Evolutionary conservation across 2,888 invertebrate species (phyloP), one percentile per base, ranked within the genome.

Genomic region (Sinhomidia bicolor): DNA sequence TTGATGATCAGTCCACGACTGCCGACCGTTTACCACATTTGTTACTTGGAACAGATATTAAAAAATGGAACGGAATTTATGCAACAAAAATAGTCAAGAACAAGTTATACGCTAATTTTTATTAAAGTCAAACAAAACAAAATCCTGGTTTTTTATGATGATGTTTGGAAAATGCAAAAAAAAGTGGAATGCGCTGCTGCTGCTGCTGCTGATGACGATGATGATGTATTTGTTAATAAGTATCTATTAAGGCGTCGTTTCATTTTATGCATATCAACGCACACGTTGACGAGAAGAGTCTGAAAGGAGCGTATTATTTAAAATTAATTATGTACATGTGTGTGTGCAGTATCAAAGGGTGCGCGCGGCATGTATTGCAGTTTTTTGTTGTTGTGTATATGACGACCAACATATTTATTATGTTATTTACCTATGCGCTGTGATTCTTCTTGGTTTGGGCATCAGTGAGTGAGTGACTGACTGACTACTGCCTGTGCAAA

Each of bases 401-500:
- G n/a, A 20, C 12, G 36, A 41, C 32, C 20, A 57, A 9, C 20
- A 57, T 17, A 57, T 23, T 54, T 7, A 17, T 57, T 20, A 57
- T 57, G 57, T n/a, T n/a, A n/a, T n/a, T n/a, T n/a, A 47, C 12
- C 14, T 47, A 14, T 57, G 71, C 71, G 44, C 23, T 71, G 74
- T 62, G 78, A 85, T 85, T 85, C 62, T 60, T 62, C 78, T 78
- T 62, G 47, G 60, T 51, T 76, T 84, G 54, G 62, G 84, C 57
- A 20, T 3, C 4, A 54, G n/a, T n/a, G n/a, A n/a, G n/a, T 44
- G 57, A 71, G 32, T 51, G 51, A 51, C 54, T 74, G 81, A 6
- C 80, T 86, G 71, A 9, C 36, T 6, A 23, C 54, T 44, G 81
- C 29, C 81, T 86, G 74, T 81, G 84, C 81, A 89, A 89, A 89